Evolutionary conservation across 2,797 vertebrate genomes (phyloP).

Genomic region (Gallinago stenura): DNA sequence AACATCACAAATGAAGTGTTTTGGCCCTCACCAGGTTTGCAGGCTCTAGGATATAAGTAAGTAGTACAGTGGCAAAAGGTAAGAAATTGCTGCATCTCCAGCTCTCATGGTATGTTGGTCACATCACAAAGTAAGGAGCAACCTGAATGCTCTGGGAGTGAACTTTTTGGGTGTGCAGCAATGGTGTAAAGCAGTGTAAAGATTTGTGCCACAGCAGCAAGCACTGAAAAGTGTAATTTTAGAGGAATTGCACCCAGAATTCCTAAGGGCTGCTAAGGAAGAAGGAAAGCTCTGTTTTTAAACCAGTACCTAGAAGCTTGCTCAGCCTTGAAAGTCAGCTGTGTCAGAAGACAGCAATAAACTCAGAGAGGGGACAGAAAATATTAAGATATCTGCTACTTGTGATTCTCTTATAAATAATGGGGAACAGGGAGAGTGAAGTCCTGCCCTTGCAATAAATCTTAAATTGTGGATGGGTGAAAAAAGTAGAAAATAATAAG

Average conservation of each 20-base stretch:
- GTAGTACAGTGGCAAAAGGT: not conserved
- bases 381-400: not conserved
- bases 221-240: not conserved
- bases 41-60: not conserved
- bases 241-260: not conserved
- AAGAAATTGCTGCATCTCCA: not conserved
- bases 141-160: not conserved
- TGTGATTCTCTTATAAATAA: not conserved
- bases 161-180: not conserved
- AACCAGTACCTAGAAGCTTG: not conserved
- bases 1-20: not conserved
- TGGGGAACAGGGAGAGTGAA: not conserved
- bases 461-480: not conserved
- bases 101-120: fast-evolving
- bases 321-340: not conserved
- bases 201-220: not conserved
- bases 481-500: not conserved
- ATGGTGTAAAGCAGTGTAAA: fast-evolving
- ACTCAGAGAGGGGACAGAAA: not conserved
- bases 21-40: not conserved
- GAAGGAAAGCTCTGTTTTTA: not conserved
- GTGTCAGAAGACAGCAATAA: not conserved
- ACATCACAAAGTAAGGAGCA: not conserved
- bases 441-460: not conserved
- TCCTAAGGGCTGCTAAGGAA: not conserved